These are phyloP conservation scores for Triplophysa tibetana DNA, from an alignment of 2,113 vertebrate genomes.

Conservation along the genomic window DNA sequence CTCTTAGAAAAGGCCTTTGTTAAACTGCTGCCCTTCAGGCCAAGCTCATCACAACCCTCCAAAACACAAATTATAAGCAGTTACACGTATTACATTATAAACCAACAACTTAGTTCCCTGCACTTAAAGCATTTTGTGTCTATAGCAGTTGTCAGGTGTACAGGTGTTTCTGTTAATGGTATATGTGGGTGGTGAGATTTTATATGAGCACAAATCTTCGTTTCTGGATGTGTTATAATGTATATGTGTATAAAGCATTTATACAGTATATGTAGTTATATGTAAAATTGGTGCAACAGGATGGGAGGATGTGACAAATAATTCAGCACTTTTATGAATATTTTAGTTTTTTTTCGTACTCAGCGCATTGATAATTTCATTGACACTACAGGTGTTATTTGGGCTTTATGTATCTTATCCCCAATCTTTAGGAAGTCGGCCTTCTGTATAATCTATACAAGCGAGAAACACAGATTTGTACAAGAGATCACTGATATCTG, in stretches of 20 bases:
- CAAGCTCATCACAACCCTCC: slow-evolving; percentile 34
- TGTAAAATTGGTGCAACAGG: not conserved
- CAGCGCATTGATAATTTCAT: not conserved
- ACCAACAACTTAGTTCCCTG: not conserved
- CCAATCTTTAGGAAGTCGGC: not conserved
- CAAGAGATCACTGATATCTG: slow-evolving; percentile 8
- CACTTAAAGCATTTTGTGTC: not conserved
- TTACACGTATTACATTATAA: slow-evolving; percentile 50
- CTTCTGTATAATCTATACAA: not conserved
- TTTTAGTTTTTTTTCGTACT: not conserved
- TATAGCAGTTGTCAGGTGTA: not conserved
- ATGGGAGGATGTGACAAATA: not conserved
- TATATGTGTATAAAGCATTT: no score
- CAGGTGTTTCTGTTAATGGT: not conserved
- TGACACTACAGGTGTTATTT: not conserved
- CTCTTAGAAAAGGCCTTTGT: slow-evolving; percentile 40
- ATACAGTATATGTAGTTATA: not conserved
- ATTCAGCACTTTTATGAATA: not conserved
- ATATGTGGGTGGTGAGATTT: not conserved
- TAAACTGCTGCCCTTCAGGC: slow-evolving; percentile 55
- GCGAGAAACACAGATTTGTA: not conserved
- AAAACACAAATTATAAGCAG: slow-evolving; percentile 60
- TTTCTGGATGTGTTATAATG: not conserved
- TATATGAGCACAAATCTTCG: not conserved
- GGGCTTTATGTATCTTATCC: not conserved